Base-by-base conservation (phyloP, 2,113 vertebrate genomes). In the Petroica traversi region DNA sequence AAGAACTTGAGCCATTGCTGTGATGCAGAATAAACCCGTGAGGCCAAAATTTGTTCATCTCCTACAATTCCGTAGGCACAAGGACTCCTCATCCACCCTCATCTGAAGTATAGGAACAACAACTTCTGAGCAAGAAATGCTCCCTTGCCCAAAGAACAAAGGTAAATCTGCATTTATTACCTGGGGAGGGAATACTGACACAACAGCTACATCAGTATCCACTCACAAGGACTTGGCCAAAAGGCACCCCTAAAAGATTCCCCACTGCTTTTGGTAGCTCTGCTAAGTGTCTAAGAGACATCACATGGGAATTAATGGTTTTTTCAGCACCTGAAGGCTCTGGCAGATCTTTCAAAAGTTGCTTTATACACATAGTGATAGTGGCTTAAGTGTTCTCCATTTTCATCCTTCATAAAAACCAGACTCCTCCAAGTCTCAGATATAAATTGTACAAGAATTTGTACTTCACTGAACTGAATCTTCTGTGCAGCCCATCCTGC, bases 31-130 rank as follows among this genome's bases (percentile, higher is more conserved):
- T 16, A 34, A 77, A 58, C 16, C 59, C 43, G 3, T 5, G 28
- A 52, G 34, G 15, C 24, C n/a, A 36, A 62, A 66, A 85, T 54
- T 7, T 49, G 38, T 36, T 63, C 5, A 58, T 14, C 41, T 45
- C 41, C 68, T 57, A 9, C 31, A 22, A 29, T 8, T 41, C 40
- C 0, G 0, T 7, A 48, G 36, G 23, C 29, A 62, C 24, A n/a
- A 66, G 41, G 26, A 49, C 29, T 57, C 55, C 68, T 59, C 40
- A 51, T 19, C 40, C 59, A 52, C 43, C 19, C 67, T n/a, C 45
- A 55, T 36, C 33, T 59, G 48, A 90, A 68, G 31, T 28, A 41
- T 4, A 68, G 25, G 40, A 94, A 38, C 36, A 19, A 36, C 31
- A 73, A 11, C 23, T 45, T 3, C 16, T 11, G 19, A 11, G 19